Conservation (phyloP, 2,797 vertebrate species). For the Alosa sapidissima region DNA sequence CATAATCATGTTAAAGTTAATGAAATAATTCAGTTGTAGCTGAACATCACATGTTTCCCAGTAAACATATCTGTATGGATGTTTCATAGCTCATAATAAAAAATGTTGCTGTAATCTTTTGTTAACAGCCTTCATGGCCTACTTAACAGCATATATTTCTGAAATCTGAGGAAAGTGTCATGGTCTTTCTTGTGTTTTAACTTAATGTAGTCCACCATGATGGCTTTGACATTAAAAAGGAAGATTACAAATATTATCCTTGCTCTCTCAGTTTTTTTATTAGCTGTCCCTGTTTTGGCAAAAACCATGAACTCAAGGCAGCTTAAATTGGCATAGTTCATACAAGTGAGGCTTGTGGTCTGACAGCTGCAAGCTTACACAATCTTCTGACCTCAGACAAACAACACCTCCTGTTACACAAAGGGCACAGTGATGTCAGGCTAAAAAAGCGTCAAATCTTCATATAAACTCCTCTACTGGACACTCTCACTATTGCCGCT, state of each 20-base stretch:
- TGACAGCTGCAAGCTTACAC: neutral
- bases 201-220: neutral
- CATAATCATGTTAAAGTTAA: constrained; percentile 13
- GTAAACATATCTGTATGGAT: constrained; percentile 13
- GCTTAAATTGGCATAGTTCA: no score
- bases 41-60: constrained; percentile 11
- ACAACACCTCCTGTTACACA: no score
- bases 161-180: neutral
- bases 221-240: neutral
- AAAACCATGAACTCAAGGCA: neutral
- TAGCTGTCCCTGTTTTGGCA: neutral
- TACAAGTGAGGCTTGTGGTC: neutral
- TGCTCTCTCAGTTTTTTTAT: neutral
- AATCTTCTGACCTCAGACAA: no score
- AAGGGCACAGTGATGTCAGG: no score
- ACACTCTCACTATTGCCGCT: no score
- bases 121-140: neutral
- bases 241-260: neutral
- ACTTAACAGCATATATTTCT: neutral
- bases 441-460: no score
- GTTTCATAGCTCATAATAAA: neutral
- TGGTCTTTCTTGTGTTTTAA: no score
- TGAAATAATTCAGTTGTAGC: constrained; percentile 10
- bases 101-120: neutral
- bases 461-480: no score